Evolutionary conservation across 1,140 invertebrate genomes (phyloP), one percentile per base, ranked within the genome.

Genomic region (Drosophila sp.): DNA sequence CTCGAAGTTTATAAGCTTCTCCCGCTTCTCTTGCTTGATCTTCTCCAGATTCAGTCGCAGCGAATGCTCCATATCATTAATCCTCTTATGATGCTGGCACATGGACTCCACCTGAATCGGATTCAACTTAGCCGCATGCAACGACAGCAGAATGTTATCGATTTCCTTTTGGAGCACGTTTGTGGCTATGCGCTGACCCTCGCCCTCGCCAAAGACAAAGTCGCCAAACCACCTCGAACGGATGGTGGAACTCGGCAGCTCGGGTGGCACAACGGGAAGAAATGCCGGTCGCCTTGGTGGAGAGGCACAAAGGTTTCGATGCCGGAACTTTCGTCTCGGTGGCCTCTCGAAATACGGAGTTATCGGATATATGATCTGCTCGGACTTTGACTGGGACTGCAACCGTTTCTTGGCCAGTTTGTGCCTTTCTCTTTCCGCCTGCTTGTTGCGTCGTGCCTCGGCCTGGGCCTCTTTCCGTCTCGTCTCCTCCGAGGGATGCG

Each of bases 11-110:
- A 65, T 2, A 7, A 84, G 40, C 16, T 48, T 50, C 0, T 56
- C 16, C 4, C 7, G 25, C 32, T 58, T 50, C 1, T 61, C 7
- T 7, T 18, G 16, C 36, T 87, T 84, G 0, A 81, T 14, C 0
- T 7, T 4, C 2, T 64, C 50, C 27, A 84, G 18, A 5, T 72
- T 51, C 0, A 6, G 4, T 0, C 45, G 46, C n/a, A 84, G 45
- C 0, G 81, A 84, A n/a, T 62, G 38, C 13, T 84, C 81, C 78
- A 86, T 57, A 51, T 78, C 29, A 2, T 38, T 51, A 0, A 84
- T 65, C 7, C 43, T 4, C 16, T 56, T 67, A 27, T 84, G 81
- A 18, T 70, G 25, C 8, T 1, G 4, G 29, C 74, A 86, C 51
- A 80, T 18, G 21, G 54, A 46, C 18, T 58, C 41, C 16, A 80